Evolutionary conservation across 2,113 vertebrate genomes (phyloP), one percentile per base, ranked within the genome.

Genomic region (Pachypanchax playfairii): DNA sequence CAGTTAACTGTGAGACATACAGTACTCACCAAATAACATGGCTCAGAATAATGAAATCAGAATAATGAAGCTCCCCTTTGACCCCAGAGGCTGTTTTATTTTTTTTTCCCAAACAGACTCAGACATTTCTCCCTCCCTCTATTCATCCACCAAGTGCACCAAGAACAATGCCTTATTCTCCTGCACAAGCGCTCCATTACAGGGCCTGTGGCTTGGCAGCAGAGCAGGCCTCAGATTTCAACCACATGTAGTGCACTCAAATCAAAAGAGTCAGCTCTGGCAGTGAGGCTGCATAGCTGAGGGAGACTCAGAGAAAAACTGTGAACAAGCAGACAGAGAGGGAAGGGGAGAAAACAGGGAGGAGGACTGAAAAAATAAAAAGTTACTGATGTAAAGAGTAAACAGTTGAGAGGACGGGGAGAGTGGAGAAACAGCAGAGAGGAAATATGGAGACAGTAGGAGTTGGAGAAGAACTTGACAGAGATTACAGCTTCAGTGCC

Each of bases 201-300:
- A 89, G 87, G 85, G 65, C 86, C 91, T 94, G 92, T 84, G 94
- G 94, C 93, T 96, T 96, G 96, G 94, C 95, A 96, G 91, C 55
- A 83, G 77, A 53, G 83, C 62, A 33, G 67, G 83, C 92, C 91
- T 96, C 93, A 90, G 91, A 95, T 97, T 97, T 96, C 95, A 96
- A 95, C 95, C 96, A 98, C 95, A 98, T 98, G 95, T 93, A 93
- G 93, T 90, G 88, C 15, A 84, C 90, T 94, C 78, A 91, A 94
- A 94, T 94, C 92, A 94, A 94, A 96, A 93, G 89, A 89, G 88
- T 89, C 90, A 87, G 85, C 83, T 91, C 93, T 96, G 96, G 95
- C 93, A 85, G 89, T 75, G 67, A 0, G 24, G 88, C 78, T 71
- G 64, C 93, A 94, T 93, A 93, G 93, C 94, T 94, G 87, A 90